Evolutionary conservation across 2,113 vertebrate species (phyloP).

Genomic region (Dunckerocampus dactyliophorus): DNA sequence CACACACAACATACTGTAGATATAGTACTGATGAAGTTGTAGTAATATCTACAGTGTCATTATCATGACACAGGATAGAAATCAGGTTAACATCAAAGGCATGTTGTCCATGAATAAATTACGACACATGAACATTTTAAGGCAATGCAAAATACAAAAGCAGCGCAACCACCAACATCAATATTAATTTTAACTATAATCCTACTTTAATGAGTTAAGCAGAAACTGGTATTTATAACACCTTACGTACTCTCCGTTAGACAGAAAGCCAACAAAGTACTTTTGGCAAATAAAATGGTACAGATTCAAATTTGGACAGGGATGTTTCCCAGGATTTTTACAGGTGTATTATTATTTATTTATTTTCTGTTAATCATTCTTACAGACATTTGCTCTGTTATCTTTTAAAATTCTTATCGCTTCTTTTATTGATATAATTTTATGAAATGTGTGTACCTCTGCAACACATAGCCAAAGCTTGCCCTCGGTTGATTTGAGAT

Average conservation of each 20-base stretch:
- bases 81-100: conserved; percentile 65
- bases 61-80: conserved; percentile 45
- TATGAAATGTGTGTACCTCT: conserved; percentile 8
- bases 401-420: too few species aligned
- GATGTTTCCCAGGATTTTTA: too few species aligned
- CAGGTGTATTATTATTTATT: too few species aligned
- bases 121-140: conserved; percentile 60
- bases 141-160: conserved; percentile 36
- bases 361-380: too few species aligned
- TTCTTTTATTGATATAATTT: conserved; percentile 32
- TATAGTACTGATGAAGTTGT: conserved; percentile 16
- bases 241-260: too few species aligned
- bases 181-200: too few species aligned
- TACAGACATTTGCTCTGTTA: too few species aligned
- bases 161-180: conserved; percentile 1
- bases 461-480: conserved; percentile 15
- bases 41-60: conserved; percentile 34
- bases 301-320: too few species aligned
- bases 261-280: too few species aligned
- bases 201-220: too few species aligned
- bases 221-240: too few species aligned
- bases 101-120: conserved; percentile 60
- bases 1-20: conserved; percentile 8
- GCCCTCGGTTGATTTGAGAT: conserved; percentile 39
- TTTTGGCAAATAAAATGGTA: too few species aligned